Evolutionary conservation across 2,113 vertebrate species (phyloP).

Genomic region (Eulacestoma nigropectus): DNA sequence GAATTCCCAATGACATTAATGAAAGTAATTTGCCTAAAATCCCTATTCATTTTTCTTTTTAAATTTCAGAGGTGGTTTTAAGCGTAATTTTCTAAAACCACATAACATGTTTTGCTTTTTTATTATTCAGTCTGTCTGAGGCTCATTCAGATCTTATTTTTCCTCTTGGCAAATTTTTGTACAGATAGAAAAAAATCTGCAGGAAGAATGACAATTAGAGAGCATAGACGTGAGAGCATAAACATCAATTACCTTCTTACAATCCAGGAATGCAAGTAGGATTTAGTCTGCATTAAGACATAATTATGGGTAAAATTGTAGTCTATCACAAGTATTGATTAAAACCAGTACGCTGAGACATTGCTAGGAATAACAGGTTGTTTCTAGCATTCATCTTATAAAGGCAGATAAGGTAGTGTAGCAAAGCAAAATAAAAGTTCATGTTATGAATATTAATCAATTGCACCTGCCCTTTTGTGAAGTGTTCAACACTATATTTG

Average conservation of each 20-base stretch:
- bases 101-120: not conserved
- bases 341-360: not conserved
- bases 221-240: not conserved
- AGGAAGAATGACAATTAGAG: not conserved
- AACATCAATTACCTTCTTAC: not conserved
- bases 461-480: not conserved
- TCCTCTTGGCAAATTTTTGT: not conserved
- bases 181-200: not conserved
- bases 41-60: not conserved
- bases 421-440: not conserved
- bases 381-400: not conserved
- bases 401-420: not conserved
- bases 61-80: not conserved
- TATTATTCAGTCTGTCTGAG: not conserved
- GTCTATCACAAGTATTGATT: not conserved
- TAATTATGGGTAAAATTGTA: not conserved
- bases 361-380: not conserved
- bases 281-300: not conserved
- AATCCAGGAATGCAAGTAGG: not conserved
- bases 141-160: not conserved
- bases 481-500: not conserved
- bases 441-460: not conserved
- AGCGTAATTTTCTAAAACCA: conserved; percentile 40
- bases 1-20: not conserved
- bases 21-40: conserved; percentile 28